Evolutionary conservation across 2,797 vertebrate species (phyloP).

Genomic region (Rachycentron canadum): DNA sequence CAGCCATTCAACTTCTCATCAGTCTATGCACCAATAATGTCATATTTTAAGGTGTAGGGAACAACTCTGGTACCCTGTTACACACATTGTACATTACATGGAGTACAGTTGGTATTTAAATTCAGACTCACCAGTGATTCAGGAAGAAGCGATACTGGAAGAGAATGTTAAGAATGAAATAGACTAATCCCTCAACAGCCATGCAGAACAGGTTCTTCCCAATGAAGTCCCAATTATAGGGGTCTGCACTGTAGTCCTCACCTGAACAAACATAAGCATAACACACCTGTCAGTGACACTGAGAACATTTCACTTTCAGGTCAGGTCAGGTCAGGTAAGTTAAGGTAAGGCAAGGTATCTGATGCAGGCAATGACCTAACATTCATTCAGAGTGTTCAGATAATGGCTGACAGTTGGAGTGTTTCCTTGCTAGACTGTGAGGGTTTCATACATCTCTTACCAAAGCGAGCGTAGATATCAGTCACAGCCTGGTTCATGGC

Average conservation of each 20-base stretch:
- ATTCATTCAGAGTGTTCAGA: conserved; percentile 2
- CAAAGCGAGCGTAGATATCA: conserved; percentile 92
- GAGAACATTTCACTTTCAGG: neutral
- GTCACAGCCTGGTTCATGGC: conserved; percentile 94
- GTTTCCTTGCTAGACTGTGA: conserved; percentile 11
- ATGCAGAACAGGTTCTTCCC: conserved; percentile 93
- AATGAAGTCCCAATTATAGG: conserved; percentile 92
- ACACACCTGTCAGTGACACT: neutral
- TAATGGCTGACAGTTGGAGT: conserved; percentile 5
- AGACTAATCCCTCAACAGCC: conserved; percentile 89
- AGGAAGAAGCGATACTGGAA: conserved; percentile 89
- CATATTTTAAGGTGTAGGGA: neutral
- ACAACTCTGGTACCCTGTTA: neutral
- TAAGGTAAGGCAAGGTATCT: conserved; percentile 11
- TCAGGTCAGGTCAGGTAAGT: too few relatives aligned
- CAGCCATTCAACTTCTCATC: neutral
- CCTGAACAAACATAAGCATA: conserved; percentile 76
- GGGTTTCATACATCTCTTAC: conserved; percentile 76
- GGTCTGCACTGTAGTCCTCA: conserved; percentile 88
- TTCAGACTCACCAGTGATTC: conserved; percentile 81
- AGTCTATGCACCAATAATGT: neutral
- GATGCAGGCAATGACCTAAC: neutral
- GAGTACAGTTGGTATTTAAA: neutral
- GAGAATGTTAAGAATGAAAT: conserved; percentile 91
- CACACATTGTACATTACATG: neutral